phyloP scores from a whole-genome alignment of 2,888 invertebrate species.

The Lasius fuliginosus region DNA sequence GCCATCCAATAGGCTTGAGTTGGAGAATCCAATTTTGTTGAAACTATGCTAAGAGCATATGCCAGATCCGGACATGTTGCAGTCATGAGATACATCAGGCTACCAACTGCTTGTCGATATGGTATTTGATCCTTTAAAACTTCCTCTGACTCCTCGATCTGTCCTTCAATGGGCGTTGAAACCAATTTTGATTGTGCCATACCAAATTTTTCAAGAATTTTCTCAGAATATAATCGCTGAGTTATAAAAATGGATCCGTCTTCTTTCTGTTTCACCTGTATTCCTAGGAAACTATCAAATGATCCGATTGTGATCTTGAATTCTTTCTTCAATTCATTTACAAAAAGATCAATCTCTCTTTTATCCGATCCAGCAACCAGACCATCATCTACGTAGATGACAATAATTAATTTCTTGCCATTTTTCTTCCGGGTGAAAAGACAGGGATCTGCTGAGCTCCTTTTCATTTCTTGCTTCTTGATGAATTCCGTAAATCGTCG shows the following conservation, averaged over 20 bases:
- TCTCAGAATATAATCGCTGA: too few relatives aligned
- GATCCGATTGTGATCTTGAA: too few relatives aligned
- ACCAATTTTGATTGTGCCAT: background rate
- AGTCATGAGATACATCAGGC: background rate
- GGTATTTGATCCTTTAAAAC: background rate
- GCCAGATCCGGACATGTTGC: background rate
- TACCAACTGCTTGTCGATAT: background rate
- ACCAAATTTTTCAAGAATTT: background rate
- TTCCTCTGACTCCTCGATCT: background rate
- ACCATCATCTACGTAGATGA: too few relatives aligned
- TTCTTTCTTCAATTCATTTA: too few relatives aligned
- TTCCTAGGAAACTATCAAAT: too few relatives aligned
- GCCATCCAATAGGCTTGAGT: background rate
- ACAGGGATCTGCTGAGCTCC: too few relatives aligned
- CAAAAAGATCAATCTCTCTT: too few relatives aligned
- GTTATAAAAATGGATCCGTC: too few relatives aligned
- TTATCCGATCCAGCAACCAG: too few relatives aligned
- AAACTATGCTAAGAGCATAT: constrained; percentile 7
- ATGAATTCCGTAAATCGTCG: background rate
- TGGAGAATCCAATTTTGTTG: background rate
- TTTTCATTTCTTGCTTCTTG: background rate
- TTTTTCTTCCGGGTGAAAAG: too few relatives aligned
- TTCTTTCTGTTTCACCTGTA: too few relatives aligned
- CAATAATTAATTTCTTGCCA: too few relatives aligned
- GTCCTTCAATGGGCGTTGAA: background rate